These are phyloP conservation scores for Eulemur coronatus DNA, from an alignment of 2,797 vertebrate species.

Conservation along the genomic window DNA sequence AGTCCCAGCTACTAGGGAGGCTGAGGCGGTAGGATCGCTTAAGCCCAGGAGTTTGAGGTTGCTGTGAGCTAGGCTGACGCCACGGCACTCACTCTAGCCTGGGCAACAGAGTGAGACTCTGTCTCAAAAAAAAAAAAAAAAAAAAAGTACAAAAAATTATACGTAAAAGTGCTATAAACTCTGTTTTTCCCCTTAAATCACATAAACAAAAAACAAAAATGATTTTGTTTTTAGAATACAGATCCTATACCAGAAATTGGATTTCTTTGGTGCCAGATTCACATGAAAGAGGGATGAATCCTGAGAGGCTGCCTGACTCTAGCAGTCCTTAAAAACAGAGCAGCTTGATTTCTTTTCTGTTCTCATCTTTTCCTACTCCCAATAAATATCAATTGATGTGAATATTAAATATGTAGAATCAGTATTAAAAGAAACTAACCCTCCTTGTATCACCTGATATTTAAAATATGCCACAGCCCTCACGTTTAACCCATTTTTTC, in stretches of 20 bases:
- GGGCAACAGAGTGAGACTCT: too few relatives aligned
- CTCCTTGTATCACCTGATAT: neutral
- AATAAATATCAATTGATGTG: neutral
- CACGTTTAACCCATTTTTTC: neutral
- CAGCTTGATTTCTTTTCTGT: neutral
- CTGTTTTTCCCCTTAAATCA: neutral
- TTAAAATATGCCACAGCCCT: neutral
- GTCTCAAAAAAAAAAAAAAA: too few relatives aligned
- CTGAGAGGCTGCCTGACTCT: neutral
- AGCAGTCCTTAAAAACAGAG: neutral
- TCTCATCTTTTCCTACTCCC: neutral
- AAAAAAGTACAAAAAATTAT: too few relatives aligned
- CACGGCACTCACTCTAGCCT: too few relatives aligned
- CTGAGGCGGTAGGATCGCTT: too few relatives aligned
- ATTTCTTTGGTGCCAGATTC: neutral
- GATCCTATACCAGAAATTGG: neutral
- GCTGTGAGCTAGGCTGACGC: too few relatives aligned
- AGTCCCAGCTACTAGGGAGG: too few relatives aligned
- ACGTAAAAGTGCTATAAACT: neutral
- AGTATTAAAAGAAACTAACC: neutral
- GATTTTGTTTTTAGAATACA: neutral
- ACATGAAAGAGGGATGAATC: neutral
- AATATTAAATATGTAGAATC: neutral
- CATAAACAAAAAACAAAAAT: neutral
- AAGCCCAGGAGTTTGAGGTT: too few relatives aligned